phyloP scores from a whole-genome alignment of 2,888 invertebrate species.

The Galerucella pusilla region DNA sequence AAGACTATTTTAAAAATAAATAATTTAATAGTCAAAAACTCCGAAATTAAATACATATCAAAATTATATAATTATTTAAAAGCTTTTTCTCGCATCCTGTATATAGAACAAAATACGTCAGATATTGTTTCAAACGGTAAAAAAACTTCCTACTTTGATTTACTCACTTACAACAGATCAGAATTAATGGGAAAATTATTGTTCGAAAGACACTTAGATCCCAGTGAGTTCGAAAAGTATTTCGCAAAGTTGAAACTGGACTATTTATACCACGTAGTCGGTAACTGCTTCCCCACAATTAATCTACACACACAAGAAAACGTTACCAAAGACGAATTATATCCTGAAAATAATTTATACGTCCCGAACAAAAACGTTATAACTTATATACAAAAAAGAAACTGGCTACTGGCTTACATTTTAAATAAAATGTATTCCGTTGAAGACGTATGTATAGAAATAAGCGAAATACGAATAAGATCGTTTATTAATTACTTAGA shows the following conservation, averaged over 20 bases:
- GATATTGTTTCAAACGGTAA: constrained; percentile 60
- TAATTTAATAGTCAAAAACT: constrained; percentile 63
- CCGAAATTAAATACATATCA: constrained; percentile 63
- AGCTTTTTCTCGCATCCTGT: constrained; percentile 67
- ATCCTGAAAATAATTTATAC: constrained; percentile 57
- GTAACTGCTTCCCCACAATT: constrained; percentile 78
- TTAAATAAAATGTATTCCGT: constrained; percentile 73
- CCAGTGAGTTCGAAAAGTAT: constrained; percentile 75
- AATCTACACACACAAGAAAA: constrained; percentile 66
- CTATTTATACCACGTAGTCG: constrained; percentile 77
- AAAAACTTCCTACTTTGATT: constrained; percentile 66
- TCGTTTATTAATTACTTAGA: constrained; percentile 72
- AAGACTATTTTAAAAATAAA: constrained; percentile 68
- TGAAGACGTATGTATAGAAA: constrained; percentile 66
- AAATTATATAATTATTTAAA: constrained; percentile 71
- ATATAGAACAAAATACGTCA: constrained; percentile 58
- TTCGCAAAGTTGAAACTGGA: constrained; percentile 78
- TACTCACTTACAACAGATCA: constrained; percentile 69
- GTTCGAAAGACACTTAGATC: constrained; percentile 75
- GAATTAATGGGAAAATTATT: constrained; percentile 75
- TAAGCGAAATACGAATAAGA: constrained; percentile 67
- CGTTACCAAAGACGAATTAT: constrained; percentile 67
- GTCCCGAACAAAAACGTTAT: constrained; percentile 69
- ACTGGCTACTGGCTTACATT: constrained; percentile 77
- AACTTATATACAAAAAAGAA: constrained; percentile 73